A percentile compares a stretch with the other conserved stretches of the same genome.
phyloP scores from a whole-genome alignment of 2,113 vertebrate genomes.

The Sander lucioperca region DNA sequence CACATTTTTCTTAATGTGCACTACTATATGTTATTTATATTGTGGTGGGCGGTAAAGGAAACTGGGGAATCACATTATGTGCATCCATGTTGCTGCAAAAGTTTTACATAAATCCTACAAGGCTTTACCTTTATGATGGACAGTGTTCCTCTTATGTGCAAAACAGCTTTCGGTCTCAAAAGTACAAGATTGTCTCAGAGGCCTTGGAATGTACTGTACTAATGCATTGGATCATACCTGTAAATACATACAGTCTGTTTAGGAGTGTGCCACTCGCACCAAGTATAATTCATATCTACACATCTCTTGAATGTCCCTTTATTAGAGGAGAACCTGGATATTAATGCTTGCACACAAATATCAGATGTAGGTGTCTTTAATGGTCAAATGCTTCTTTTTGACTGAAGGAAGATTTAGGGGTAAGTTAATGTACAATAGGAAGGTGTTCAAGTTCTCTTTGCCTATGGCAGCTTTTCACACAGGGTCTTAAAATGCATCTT shows the following conservation, averaged over 20 bases:
- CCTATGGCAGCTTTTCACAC: slow-evolving; percentile 71
- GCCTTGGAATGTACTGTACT: slow-evolving; percentile 67
- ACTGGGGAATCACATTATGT: slow-evolving; percentile 19
- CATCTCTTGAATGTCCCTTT: slow-evolving; percentile 62
- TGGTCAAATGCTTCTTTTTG: slow-evolving; percentile 46
- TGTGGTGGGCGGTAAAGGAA: slow-evolving; percentile 36
- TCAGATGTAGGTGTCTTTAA: slow-evolving; percentile 48
- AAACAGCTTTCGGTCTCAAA: slow-evolving; percentile 48
- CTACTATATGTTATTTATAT: slow-evolving; percentile 58
- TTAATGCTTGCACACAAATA: slow-evolving; percentile 41
- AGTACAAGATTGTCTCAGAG: slow-evolving; percentile 57
- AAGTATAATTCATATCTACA: slow-evolving; percentile 46
- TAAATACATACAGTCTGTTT: slow-evolving; percentile 49
- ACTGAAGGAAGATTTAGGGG: slow-evolving; percentile 56
- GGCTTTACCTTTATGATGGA: slow-evolving; percentile 59
- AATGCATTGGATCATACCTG: slow-evolving; percentile 41
- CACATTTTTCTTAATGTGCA: slow-evolving; percentile 37
- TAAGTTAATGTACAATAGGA: slow-evolving; percentile 41
- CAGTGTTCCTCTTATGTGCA: slow-evolving; percentile 38
- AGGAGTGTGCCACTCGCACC: slow-evolving; percentile 29
- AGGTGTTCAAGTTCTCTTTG: slow-evolving; percentile 49
- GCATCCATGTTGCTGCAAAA: slow-evolving; percentile 47
- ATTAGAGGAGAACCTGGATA: slow-evolving; percentile 32
- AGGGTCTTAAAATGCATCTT: slow-evolving; percentile 71
- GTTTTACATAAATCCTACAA: slow-evolving; percentile 51